Evolutionary conservation across 2,888 invertebrate species (phyloP).

Genomic region (Noctua janthe): DNA sequence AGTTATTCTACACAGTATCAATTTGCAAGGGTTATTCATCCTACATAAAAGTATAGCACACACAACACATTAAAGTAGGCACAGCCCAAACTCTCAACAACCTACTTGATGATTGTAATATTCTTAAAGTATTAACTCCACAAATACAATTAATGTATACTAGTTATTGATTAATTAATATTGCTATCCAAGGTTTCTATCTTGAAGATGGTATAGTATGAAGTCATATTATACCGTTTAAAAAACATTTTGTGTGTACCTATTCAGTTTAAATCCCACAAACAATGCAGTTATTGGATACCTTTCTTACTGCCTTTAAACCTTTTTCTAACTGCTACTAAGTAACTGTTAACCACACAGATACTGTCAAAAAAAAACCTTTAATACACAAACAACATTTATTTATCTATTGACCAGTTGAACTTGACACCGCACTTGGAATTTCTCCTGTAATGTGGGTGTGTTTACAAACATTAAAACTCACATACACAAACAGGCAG

Average conservation of each 20-base stretch:
- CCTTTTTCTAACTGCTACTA: background rate
- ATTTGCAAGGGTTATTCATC: background rate
- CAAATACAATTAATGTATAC: background rate
- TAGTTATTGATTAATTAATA: background rate
- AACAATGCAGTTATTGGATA: background rate
- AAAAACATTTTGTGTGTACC: background rate
- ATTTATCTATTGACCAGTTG: background rate
- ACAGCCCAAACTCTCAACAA: constrained; percentile 9
- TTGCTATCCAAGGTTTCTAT: background rate
- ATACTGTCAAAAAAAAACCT: background rate
- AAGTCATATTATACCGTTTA: too few relatives aligned
- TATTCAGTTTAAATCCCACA: background rate
- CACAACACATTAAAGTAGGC: background rate
- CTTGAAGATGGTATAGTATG: background rate
- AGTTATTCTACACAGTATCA: constrained; percentile 1
- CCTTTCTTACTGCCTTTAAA: background rate
- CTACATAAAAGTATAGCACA: background rate
- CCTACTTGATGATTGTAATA: background rate
- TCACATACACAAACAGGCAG: background rate
- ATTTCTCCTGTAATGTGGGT: background rate
- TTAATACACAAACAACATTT: background rate
- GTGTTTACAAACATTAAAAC: background rate
- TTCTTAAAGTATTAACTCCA: background rate
- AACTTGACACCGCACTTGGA: background rate
- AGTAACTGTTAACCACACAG: background rate